Base-by-base conservation (phyloP, 2,888 invertebrate genomes). In the Sclerodermus sp. region DNA sequence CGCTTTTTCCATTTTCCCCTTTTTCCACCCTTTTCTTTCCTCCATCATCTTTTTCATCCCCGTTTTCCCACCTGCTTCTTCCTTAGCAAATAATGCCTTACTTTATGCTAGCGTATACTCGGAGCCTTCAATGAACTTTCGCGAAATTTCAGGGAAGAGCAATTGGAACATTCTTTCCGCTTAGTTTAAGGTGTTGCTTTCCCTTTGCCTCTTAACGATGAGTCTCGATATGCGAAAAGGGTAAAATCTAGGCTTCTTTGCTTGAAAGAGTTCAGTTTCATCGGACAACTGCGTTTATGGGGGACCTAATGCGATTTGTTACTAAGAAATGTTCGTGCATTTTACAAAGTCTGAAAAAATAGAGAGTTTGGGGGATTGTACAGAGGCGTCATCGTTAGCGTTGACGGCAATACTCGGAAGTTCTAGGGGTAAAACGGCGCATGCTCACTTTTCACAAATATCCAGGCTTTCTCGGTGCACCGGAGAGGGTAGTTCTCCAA, bases 361-460 rank as follows among this genome's bases (percentile, higher is more conserved):
- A 15, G 31, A 37, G 13, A 16, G 42, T 23, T 17, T 36, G 29
- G 38, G 37, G 53, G 38, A 38, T 52, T 64, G 66, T 68, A 61
- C 64, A 53, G 59, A 61, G 67, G 72, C 73, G 76, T 73, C 76
- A 62, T 57, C 70, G 51, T 34, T 41, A 36, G 42, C 49, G 55
- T 42, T 39, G 51, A 66, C 67, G 73, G 65, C 60, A 41, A 56
- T 50, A 55, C 48, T 53, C 45, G 51, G 58, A 70, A 67, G 60
- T 62, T 63, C 47, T 41, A 18, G 18, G 29, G 8, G 47, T 34
- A 17, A 40, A 29, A 34, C 36, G 16, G 52, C 44, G 66, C 64
- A 65, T 60, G 67, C 65, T 56, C 53, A 16, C 17, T 39, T 31
- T 37, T 49, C 49, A 60, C 58, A 49, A 47, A 32, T 32, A 42